Conservation (phyloP, 2,888 invertebrate genomes). For the Lymantria monacha region DNA sequence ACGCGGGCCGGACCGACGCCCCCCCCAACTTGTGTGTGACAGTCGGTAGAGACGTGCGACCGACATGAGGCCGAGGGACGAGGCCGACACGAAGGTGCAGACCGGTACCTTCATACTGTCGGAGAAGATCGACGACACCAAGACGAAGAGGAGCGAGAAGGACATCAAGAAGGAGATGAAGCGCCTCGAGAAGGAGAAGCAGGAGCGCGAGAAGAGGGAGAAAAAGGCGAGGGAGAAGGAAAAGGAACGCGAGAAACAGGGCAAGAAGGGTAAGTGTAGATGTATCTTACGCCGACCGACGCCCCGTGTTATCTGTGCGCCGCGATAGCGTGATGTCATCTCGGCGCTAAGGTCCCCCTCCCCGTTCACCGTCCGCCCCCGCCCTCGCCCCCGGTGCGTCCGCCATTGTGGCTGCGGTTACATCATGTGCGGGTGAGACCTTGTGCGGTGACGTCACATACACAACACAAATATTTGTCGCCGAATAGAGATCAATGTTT, state of each 20-base stretch:
- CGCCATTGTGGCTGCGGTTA: conserved; percentile 58
- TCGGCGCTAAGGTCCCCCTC: conserved; percentile 38
- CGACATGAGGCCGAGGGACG: conserved; percentile 75
- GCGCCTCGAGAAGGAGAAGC: conserved; percentile 74
- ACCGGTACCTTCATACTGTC: conserved; percentile 81
- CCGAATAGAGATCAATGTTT: conserved; percentile 35
- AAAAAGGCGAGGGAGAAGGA: conserved; percentile 79
- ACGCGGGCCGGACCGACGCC: conserved; percentile 31
- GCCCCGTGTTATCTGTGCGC: conserved; percentile 20
- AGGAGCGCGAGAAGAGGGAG: conserved; percentile 74
- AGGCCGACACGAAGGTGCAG: conserved; percentile 64
- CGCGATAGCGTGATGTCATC: conserved; percentile 63
- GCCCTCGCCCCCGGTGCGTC: too few relatives aligned
- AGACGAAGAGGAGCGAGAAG: conserved; percentile 72
- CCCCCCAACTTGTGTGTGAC: conserved; percentile 36
- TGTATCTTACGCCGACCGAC: conserved; percentile 8
- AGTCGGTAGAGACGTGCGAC: conserved; percentile 28
- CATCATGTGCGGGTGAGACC: conserved; percentile 58
- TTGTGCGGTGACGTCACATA: conserved; percentile 54
- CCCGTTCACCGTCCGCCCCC: conserved; percentile 8
- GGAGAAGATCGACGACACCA: conserved; percentile 80
- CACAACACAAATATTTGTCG: conserved; percentile 54
- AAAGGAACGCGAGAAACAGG: conserved; percentile 71
- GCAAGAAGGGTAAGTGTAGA: conserved; percentile 63
- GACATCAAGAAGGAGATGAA: conserved; percentile 80